Percentiles rank a stretch among this genome's conserved stretches.
These are phyloP conservation scores for Lycia hirtaria DNA, from an alignment of 2,888 invertebrate species.

Conservation along the genomic window DNA sequence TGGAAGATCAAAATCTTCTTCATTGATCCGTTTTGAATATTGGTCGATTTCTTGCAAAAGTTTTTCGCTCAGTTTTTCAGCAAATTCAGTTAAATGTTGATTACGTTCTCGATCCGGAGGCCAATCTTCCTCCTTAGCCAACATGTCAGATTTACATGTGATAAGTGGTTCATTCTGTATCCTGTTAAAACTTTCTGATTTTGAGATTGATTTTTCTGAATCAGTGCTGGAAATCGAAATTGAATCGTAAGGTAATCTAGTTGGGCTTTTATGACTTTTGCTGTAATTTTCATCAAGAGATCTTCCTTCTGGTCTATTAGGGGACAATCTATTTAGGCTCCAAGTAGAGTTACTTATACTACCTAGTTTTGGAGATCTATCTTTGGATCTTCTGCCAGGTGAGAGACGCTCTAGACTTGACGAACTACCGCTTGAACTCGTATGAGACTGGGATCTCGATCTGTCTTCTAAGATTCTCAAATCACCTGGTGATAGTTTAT, in stretches of 20 bases:
- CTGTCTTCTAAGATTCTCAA: conserved; percentile 77
- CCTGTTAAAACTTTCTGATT: conserved; percentile 82
- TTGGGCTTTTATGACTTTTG: conserved; percentile 79
- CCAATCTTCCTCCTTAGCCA: conserved; percentile 84
- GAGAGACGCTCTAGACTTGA: conserved; percentile 81
- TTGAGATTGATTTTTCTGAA: conserved; percentile 81
- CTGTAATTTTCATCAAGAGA: conserved; percentile 78
- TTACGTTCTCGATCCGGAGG: conserved; percentile 86
- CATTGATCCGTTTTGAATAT: conserved; percentile 81
- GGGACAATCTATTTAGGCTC: conserved; percentile 80
- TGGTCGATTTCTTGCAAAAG: conserved; percentile 91
- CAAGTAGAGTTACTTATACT: conserved; percentile 82
- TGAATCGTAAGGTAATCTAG: conserved; percentile 78
- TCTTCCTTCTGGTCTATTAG: conserved; percentile 79
- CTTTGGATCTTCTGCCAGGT: conserved; percentile 80
- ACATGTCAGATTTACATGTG: conserved; percentile 81
- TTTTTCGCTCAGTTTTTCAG: conserved; percentile 93
- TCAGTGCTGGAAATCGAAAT: conserved; percentile 81
- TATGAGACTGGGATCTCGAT: conserved; percentile 79
- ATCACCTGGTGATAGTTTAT: conserved; percentile 81
- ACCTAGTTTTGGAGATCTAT: conserved; percentile 79
- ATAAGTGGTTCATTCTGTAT: conserved; percentile 82
- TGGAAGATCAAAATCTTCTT: conserved; percentile 81
- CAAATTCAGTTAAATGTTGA: conserved; percentile 91
- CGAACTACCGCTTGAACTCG: conserved; percentile 82